These are phyloP conservation scores for Monomorium pharaonis DNA, from an alignment of 1,140 invertebrate species.

Conservation along the genomic window DNA sequence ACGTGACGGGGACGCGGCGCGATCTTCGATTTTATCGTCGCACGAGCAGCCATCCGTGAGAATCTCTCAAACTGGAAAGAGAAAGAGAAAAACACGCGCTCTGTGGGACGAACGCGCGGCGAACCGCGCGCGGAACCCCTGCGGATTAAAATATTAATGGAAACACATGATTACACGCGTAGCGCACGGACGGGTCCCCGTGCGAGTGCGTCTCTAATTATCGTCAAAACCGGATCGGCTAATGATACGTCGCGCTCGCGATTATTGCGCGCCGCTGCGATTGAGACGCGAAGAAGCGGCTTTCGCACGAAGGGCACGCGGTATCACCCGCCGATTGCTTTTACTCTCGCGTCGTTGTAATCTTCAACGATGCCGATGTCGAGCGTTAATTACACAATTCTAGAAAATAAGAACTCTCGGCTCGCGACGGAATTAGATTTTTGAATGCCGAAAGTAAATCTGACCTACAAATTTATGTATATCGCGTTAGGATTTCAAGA, in stretches of 20 bases:
- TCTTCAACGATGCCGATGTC: neutral
- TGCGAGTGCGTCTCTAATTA: slow-evolving; percentile 31
- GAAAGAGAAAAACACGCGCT: slow-evolving; percentile 7
- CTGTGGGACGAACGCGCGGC: neutral
- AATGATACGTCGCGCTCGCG: slow-evolving; percentile 18
- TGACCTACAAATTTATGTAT: too few relatives aligned
- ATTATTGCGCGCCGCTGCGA: neutral
- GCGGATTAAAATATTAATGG: slow-evolving; percentile 31
- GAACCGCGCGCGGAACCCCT: neutral
- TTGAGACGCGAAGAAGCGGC: slow-evolving; percentile 28
- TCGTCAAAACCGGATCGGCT: slow-evolving; percentile 24
- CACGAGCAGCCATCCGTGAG: slow-evolving; percentile 26
- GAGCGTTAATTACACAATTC: neutral
- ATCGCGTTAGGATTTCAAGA: too few relatives aligned
- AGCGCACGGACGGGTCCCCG: neutral
- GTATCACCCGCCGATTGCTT: slow-evolving; percentile 7
- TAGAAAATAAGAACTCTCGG: too few relatives aligned
- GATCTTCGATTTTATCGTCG: slow-evolving; percentile 55
- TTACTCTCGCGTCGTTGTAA: neutral
- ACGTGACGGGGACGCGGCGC: slow-evolving; percentile 27
- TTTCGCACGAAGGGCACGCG: neutral
- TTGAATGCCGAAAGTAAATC: too few relatives aligned
- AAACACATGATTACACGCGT: neutral
- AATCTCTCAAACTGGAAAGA: slow-evolving; percentile 14
- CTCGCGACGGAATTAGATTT: too few relatives aligned